A percentile compares a stretch with the other conserved stretches of the same genome.
phyloP scores from a whole-genome alignment of 2,888 invertebrate species.

The Standfussiana lucernea region DNA sequence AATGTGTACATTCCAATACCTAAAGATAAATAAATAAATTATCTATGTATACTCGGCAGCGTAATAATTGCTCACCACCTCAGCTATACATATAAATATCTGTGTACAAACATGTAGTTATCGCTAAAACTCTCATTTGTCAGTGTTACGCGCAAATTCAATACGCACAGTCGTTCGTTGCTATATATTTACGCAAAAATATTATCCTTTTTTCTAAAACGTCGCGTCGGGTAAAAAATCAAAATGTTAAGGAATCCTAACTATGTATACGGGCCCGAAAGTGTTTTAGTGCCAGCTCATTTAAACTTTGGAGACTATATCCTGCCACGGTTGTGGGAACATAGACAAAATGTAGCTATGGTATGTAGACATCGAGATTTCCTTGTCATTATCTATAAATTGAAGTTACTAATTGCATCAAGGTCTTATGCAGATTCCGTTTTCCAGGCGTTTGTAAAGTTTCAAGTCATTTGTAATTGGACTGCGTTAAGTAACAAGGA shows the following conservation, averaged over 20 bases:
- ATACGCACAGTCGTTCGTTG: background rate
- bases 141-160: slow-evolving; percentile 24
- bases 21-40: background rate
- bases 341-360: slow-evolving; percentile 71
- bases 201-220: too few relatives aligned
- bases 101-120: slow-evolving; percentile 1
- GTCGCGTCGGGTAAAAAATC: background rate
- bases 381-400: background rate
- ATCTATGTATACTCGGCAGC: background rate
- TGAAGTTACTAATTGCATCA: background rate
- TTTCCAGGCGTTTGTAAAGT: background rate
- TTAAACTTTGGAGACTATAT: slow-evolving; percentile 80
- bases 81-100: background rate
- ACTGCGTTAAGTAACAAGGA: background rate
- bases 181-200: background rate
- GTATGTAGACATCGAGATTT: slow-evolving; percentile 69
- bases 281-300: slow-evolving; percentile 72
- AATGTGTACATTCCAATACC: background rate
- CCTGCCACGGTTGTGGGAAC: slow-evolving; percentile 71
- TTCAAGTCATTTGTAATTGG: background rate
- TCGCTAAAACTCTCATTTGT: background rate
- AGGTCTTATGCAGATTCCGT: background rate
- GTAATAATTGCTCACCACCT: slow-evolving; percentile 2
- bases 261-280: slow-evolving; percentile 77
- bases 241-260: slow-evolving; percentile 81